A percentile compares a stretch with the other conserved stretches of the same genome.
Conservation (phyloP, 2,888 invertebrate species). For the Craniophora ligustri region DNA sequence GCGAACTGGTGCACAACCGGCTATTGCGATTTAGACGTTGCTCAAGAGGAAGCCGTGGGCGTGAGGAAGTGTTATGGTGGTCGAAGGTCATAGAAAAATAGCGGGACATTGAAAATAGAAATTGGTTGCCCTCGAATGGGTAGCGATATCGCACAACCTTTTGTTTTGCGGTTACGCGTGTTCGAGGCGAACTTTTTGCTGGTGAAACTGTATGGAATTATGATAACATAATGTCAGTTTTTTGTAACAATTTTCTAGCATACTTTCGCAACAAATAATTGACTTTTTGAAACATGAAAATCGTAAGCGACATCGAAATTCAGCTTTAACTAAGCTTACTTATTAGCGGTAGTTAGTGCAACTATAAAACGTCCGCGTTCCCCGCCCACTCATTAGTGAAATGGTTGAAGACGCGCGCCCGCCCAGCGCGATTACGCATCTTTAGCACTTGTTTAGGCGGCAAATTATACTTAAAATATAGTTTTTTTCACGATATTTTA, state of each 20-base stretch:
- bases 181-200: slow-evolving; percentile 24
- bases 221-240: slow-evolving; percentile 11
- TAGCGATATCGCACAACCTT: slow-evolving; percentile 45
- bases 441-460: slow-evolving; percentile 38
- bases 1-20: slow-evolving; percentile 85
- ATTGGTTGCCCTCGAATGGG: slow-evolving; percentile 65
- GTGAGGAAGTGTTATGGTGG: slow-evolving; percentile 79
- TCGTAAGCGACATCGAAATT: not conserved
- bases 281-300: not conserved
- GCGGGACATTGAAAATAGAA: slow-evolving; percentile 70
- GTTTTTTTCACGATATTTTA: not conserved
- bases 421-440: slow-evolving; percentile 53
- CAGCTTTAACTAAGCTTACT: not conserved
- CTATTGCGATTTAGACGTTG: slow-evolving; percentile 72
- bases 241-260: slow-evolving; percentile 4
- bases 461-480: not conserved
- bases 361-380: slow-evolving; percentile 5
- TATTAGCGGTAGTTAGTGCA: not conserved
- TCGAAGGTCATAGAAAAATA: slow-evolving; percentile 75
- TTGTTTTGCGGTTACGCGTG: slow-evolving; percentile 39
- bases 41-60: slow-evolving; percentile 78
- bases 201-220: slow-evolving; percentile 32
- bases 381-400: slow-evolving; percentile 53
- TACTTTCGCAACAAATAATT: slow-evolving; percentile 8
- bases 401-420: slow-evolving; percentile 61